A percentile compares a stretch with the other conserved stretches of the same genome.
Evolutionary conservation across 2,797 vertebrate species (phyloP).

Genomic region (Glossophaga mutica): DNA sequence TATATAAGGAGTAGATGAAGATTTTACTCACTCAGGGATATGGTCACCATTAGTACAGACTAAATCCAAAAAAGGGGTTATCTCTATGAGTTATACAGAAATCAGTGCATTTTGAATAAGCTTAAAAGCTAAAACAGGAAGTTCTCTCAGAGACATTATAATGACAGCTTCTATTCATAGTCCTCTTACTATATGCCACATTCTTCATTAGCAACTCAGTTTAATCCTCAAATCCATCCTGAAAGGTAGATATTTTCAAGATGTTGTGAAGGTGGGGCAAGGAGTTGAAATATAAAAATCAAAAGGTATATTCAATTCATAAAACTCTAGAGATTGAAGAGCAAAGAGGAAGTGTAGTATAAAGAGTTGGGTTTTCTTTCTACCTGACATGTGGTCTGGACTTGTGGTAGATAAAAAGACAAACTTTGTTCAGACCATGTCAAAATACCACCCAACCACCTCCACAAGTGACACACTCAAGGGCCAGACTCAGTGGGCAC

Average conservation of each 20-base stretch:
- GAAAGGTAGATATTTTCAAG: neutral
- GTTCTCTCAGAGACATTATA: neutral
- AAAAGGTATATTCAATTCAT: neutral
- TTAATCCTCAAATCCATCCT: neutral
- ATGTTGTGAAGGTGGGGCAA: neutral
- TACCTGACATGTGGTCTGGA: neutral
- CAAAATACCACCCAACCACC: neutral
- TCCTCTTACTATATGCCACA: neutral
- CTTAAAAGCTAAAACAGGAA: neutral
- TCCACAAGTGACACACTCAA: neutral
- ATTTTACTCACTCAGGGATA: neutral
- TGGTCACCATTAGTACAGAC: neutral
- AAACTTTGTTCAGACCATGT: neutral
- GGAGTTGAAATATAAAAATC: neutral
- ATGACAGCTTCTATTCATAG: neutral
- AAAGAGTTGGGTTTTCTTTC: neutral
- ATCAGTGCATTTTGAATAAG: conserved; percentile 1
- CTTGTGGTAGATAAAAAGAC: neutral
- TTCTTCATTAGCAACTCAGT: neutral
- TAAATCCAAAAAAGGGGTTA: neutral
- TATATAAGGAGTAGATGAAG: neutral
- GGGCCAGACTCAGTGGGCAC: neutral
- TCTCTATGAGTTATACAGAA: neutral
- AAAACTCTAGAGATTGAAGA: neutral
- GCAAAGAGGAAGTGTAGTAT: neutral